Evolutionary conservation across 2,797 vertebrate genomes (phyloP).

Genomic region (Rhynchotus rufescens): DNA sequence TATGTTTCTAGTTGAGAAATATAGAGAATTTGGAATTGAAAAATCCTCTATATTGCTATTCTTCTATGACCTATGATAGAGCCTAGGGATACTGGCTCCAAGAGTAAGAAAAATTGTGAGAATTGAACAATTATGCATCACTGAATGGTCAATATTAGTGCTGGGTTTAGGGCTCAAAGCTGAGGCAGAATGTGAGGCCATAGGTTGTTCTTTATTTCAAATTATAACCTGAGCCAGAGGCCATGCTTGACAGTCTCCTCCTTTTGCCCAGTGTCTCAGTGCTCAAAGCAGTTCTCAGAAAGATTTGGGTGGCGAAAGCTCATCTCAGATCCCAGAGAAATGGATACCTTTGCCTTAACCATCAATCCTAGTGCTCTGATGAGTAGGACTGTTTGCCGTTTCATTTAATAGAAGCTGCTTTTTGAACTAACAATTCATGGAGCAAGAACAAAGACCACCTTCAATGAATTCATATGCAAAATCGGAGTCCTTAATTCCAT

Average conservation of each 20-base stretch:
- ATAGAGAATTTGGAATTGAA: background rate
- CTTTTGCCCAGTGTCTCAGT: background rate
- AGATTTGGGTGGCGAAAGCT: background rate
- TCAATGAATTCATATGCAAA: background rate
- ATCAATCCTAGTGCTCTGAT: background rate
- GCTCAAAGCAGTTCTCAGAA: background rate
- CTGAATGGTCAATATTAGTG: background rate
- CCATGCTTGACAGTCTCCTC: background rate
- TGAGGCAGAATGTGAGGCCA: background rate
- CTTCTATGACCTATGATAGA: fast-evolving
- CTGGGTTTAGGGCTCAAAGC: background rate
- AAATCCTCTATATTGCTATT: background rate
- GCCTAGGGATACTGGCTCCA: background rate
- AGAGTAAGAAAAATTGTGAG: background rate
- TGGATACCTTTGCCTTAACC: background rate
- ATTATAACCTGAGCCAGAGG: background rate
- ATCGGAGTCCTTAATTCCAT: background rate
- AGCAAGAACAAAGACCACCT: background rate
- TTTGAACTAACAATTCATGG: background rate
- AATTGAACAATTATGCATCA: background rate
- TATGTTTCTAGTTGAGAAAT: background rate
- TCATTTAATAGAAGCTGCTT: background rate
- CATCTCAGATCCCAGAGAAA: background rate
- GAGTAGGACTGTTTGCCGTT: background rate
- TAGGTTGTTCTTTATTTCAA: background rate